Conservation (phyloP, 2,888 invertebrate species). For the Strigamia crassipes region DNA sequence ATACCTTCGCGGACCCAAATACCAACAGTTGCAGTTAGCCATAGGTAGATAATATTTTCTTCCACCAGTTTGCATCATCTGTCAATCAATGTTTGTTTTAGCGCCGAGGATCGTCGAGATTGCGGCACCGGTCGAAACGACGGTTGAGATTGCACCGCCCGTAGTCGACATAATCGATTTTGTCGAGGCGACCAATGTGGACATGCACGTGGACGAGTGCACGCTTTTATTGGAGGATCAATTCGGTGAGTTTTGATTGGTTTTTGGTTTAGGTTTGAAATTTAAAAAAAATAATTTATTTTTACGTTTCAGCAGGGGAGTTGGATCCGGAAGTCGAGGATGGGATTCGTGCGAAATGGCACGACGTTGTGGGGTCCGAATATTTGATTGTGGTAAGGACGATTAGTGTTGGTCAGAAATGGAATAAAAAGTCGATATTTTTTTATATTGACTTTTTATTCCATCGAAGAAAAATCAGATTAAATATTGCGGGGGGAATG, state of each 20-base stretch:
- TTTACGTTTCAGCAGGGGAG: conserved; percentile 58
- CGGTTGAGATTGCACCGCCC: background rate
- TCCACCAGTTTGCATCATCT: no score
- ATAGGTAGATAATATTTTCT: no score
- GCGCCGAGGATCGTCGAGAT: background rate
- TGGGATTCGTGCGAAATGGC: conserved; percentile 75
- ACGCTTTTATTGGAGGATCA: conserved; percentile 45
- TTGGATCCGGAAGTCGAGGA: conserved; percentile 75
- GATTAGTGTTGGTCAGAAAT: no score
- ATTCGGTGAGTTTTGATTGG: conserved; percentile 43
- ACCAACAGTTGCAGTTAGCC: conserved; percentile 83
- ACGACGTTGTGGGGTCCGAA: conserved; percentile 75
- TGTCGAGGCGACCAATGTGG: background rate
- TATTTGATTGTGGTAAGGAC: conserved; percentile 81
- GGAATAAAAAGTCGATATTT: no score
- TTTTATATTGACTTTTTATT: no score
- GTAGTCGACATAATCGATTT: background rate
- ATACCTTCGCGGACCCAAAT: conserved; percentile 86
- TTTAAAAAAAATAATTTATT: no score
- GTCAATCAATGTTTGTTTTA: no score
- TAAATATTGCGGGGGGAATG: no score
- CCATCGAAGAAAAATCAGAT: no score
- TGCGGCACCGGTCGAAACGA: background rate
- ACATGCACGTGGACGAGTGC: conserved; percentile 39
- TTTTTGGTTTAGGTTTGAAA: conserved; percentile 3